Evolutionary conservation across 2,797 vertebrate species (phyloP).

Genomic region (Rachycentron canadum): DNA sequence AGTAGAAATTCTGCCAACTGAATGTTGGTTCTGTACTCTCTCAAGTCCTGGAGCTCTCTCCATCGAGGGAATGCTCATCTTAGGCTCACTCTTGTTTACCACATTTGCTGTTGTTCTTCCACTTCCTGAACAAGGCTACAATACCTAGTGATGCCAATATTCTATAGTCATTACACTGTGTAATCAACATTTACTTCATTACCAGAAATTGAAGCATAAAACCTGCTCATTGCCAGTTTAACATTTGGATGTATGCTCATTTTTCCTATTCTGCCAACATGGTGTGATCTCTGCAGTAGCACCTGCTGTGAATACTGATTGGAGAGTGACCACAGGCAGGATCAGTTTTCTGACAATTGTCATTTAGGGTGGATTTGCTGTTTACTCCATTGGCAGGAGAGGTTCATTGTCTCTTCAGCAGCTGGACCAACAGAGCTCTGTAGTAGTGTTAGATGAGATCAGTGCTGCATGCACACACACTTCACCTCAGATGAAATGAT

Average conservation of each 20-base stretch:
- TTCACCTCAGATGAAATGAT: constrained; percentile 56
- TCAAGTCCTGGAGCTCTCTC: neutral
- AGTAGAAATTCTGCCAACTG: no score
- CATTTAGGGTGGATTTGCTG: constrained; percentile 30
- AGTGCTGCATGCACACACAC: constrained; percentile 13
- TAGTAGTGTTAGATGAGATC: constrained; percentile 34
- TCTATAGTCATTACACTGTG: no score
- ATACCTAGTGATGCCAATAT: no score
- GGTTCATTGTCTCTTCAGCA: constrained; percentile 18
- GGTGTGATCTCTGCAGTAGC: neutral
- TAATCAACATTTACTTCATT: no score
- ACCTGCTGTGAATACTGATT: neutral
- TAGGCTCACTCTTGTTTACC: no score
- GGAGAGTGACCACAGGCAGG: constrained; percentile 4
- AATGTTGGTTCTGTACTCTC: neutral
- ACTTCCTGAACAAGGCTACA: no score
- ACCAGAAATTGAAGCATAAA: no score
- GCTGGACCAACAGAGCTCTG: constrained; percentile 19
- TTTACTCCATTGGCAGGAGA: constrained; percentile 37
- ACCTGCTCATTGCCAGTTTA: neutral
- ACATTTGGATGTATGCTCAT: neutral
- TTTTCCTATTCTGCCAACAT: neutral
- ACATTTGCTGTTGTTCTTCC: no score
- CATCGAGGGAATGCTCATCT: neutral
- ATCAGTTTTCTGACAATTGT: neutral